Conservation (phyloP, 2,113 vertebrate genomes). For the Panurus biarmicus region DNA sequence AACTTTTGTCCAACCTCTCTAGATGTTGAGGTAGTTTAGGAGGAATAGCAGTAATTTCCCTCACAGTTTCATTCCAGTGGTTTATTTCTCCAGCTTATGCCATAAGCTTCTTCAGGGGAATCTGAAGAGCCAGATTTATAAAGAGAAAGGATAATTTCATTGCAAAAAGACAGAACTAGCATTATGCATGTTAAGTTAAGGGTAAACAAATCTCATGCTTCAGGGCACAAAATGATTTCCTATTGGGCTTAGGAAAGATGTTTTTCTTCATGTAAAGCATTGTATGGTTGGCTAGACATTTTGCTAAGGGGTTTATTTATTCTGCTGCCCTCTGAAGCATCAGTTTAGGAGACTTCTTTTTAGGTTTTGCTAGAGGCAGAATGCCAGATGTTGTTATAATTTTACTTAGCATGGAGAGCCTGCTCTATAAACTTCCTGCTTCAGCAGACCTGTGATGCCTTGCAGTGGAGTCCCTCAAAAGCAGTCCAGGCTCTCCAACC, state of each 20-base stretch:
- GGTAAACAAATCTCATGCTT: constrained; percentile 52
- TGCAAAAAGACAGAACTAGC: constrained; percentile 36
- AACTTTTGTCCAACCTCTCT: neutral
- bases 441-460: neutral
- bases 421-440: neutral
- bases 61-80: neutral
- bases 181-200: constrained; percentile 47
- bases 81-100: constrained; percentile 24
- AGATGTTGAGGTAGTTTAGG: neutral
- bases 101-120: neutral
- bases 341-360: neutral
- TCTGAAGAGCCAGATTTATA: constrained; percentile 7
- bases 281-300: constrained; percentile 5
- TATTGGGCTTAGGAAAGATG: constrained; percentile 43
- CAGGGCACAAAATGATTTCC: constrained; percentile 57
- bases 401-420: neutral
- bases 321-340: constrained; percentile 48
- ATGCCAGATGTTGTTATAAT: neutral
- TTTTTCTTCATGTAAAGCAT: constrained; percentile 38
- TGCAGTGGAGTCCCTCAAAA: neutral
- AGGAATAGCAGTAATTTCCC: constrained; percentile 12
- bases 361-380: constrained; percentile 31
- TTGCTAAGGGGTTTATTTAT: constrained; percentile 32
- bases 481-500: neutral
- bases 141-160: constrained; percentile 20